phyloP scores from a whole-genome alignment of 2,113 vertebrate genomes.

The Hippocampus mohnikei region DNA sequence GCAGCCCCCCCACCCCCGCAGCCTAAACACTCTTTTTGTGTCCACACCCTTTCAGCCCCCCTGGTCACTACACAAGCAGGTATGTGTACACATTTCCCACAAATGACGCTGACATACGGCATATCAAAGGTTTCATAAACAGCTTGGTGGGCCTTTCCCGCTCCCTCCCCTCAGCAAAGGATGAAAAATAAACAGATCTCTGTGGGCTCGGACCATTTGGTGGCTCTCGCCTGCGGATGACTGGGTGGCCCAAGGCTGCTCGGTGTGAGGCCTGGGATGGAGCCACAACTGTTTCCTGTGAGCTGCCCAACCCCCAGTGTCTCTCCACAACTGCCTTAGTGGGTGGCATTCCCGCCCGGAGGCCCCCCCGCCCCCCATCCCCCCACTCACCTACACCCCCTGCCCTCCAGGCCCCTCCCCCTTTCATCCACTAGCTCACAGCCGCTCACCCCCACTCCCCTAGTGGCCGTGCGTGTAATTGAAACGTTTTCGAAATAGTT shows the following conservation, averaged over 20 bases:
- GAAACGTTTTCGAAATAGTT: no score
- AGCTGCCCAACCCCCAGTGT: constrained; percentile 67
- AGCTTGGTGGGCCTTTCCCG: constrained; percentile 40
- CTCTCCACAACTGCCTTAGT: constrained; percentile 69
- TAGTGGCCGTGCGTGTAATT: constrained; percentile 12
- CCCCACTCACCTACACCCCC: constrained; percentile 12
- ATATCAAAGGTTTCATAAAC: constrained; percentile 78
- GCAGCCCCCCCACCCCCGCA: constrained; percentile 11
- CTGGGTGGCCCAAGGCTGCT: constrained; percentile 76
- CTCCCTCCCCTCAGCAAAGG: constrained; percentile 59
- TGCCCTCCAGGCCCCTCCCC: constrained; percentile 17
- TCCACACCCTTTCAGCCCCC: constrained; percentile 38
- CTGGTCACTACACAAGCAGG: constrained; percentile 59
- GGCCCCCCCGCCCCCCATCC: constrained; percentile 40
- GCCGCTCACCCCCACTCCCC: constrained; percentile 37
- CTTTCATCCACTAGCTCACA: constrained; percentile 14
- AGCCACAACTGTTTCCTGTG: constrained; percentile 77
- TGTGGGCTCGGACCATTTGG: constrained; percentile 64
- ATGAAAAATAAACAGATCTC: constrained; percentile 79
- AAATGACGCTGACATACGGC: constrained; percentile 70
- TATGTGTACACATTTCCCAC: constrained; percentile 64
- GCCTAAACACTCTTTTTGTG: constrained; percentile 12
- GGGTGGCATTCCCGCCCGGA: constrained; percentile 71
- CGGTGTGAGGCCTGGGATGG: constrained; percentile 76
- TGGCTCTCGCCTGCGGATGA: constrained; percentile 66